Conservation (phyloP, 2,888 invertebrate species). For the Brassicogethes aeneus region DNA sequence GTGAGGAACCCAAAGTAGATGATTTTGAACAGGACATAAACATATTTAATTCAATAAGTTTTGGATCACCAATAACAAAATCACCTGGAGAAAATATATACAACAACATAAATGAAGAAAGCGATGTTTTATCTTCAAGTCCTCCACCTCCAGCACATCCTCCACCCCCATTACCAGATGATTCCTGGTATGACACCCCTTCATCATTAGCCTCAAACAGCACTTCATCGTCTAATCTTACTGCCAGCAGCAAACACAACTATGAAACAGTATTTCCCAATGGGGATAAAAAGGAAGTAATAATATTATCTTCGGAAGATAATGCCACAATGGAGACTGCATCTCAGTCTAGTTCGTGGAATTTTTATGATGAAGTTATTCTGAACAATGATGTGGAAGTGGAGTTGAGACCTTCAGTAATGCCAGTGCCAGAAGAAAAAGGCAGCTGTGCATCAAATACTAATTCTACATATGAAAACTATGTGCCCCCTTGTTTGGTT, state of each 20-base stretch:
- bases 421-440: neutral
- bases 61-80: conserved; percentile 25
- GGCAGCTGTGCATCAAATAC: conserved; percentile 2
- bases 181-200: conserved; percentile 48
- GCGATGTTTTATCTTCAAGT: conserved; percentile 24
- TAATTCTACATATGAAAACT: conserved; percentile 45
- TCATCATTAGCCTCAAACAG: conserved; percentile 31
- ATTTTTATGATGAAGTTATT: conserved; percentile 41
- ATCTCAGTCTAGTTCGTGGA: conserved; percentile 46
- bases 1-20: conserved; percentile 15
- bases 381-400: conserved; percentile 7
- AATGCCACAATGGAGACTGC: too few relatives aligned
- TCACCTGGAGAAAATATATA: conserved; percentile 22
- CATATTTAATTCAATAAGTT: conserved; percentile 46
- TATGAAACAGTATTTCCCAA: conserved; percentile 42
- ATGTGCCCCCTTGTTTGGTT: conserved; percentile 12
- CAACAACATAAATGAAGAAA: conserved; percentile 28
- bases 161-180: conserved; percentile 49
- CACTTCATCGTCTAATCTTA: conserved; percentile 27
- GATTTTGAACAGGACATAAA: conserved; percentile 29
- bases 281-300: too few relatives aligned
- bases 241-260: conserved; percentile 16
- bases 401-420: neutral
- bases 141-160: conserved; percentile 50
- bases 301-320: too few relatives aligned